Base-by-base conservation (phyloP, 2,888 invertebrate genomes). In the Protodeltote pygarga region DNA sequence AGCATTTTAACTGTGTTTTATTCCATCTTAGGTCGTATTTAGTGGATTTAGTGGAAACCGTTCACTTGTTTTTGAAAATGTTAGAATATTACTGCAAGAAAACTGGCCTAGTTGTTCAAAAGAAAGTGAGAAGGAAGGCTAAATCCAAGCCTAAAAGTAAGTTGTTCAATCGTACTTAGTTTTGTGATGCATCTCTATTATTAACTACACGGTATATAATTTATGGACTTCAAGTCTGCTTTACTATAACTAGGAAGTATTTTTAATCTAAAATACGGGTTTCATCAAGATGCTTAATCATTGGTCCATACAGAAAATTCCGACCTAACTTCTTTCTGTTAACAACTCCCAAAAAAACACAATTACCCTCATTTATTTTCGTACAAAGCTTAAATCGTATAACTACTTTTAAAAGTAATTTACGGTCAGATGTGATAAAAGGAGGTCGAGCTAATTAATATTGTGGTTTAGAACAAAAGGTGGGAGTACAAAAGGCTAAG, bases 61-160 rank as follows among this genome's bases (percentile, higher is more conserved):
- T 95, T 25, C 98, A 99, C 83, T 93, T 98, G 50, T 98, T 98
- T 82, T 82, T 98, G 49, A 98, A 97, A 93, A 96, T 98, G 95
- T 91, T 99, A 77, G 97, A 98, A 73, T 88, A 92, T 70, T 95
- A 93, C 74, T 95, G 95, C 75, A 93, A 93, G 83, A 94, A 84
- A 68, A 92, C 89, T 52, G 93, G 92, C 3, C 87, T 96, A 21
- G 92, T 98, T 6, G 95, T 97, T 3, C 96, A 96, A 75, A 94
- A 95, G 77, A 94, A 94, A 80, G 93, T 89, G 17, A 76, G 83
- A 9, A 89, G 80, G 68, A 91, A 85, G 65, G 75, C 81, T 24
- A 93, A 92, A 75, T 85, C 89, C 32, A 93, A 92, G 74, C 91
- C 90, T 78, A 89, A 68, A 60, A 92, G 85, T 87, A 71, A 59